Base-by-base conservation (phyloP, 2,888 invertebrate genomes). In the Dolichopus griseipennis region DNA sequence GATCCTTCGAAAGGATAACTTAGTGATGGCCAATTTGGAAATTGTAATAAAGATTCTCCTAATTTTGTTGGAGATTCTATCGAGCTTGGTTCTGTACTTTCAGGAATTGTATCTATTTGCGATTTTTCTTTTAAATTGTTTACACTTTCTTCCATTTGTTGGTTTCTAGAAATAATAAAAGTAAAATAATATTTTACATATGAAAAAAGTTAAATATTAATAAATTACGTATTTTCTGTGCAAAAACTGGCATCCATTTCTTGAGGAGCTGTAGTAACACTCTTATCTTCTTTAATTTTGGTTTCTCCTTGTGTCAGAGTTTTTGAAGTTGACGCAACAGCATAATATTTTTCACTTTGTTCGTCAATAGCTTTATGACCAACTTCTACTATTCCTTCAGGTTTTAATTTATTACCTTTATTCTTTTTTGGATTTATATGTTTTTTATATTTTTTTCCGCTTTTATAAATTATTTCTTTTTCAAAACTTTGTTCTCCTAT, bases 401-500 rank as follows among this genome's bases (percentile, higher is more conserved):
- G 37, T 67, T 67, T 67, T 64, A 67, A 70, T 68, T 69, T 71
- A 61, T 69, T 68, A 63, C 69, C 69, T 34, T 72, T 70, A 8
- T 65, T 69, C 66, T 18, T 12, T 37, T 18, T 1, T 5, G 27
- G 5, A 62, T 65, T 68, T 7, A 70, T 73, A 9, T 74, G 73
- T 66, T 72, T 75, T 37, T 72, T 75, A 0, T 68, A 70, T 21
- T n/a, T 76, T 70, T 69, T 73, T 21, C 85, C 85, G 67, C 88
- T 88, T 64, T 88, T 88, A 77, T 88, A 85, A 15, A 88, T 78
- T 65, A 89, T 87, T 71, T 88, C 88, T 68, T 88, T 88, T 72
- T 90, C 90, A 72, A 86, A 90, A 71, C 88, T 87, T 82, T 87
- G 86, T 78, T 88, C 86, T 72, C 89, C 86, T 66, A 92, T 91